A percentile compares a stretch with the other conserved stretches of the same genome.
Conservation (phyloP, 2,797 vertebrate species). For the Pangasius mekongensis region DNA sequence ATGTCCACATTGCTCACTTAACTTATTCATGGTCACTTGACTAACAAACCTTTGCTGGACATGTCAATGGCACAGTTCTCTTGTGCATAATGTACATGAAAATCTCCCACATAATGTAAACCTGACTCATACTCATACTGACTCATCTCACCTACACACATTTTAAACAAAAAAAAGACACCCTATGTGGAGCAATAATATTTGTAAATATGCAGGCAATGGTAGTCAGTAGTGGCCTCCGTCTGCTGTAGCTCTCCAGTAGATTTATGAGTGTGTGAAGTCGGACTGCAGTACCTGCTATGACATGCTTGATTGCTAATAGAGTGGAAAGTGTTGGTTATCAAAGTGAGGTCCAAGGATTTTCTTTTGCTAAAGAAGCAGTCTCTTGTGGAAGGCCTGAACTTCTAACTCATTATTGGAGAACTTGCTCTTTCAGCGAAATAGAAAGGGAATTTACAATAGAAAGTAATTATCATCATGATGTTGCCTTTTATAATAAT, state of each 20-base stretch:
- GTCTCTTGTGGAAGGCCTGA: background rate
- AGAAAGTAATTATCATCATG: slow-evolving; percentile 21
- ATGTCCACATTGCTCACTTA: slow-evolving; percentile 9
- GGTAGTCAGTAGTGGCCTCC: slow-evolving; percentile 34
- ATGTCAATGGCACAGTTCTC: background rate
- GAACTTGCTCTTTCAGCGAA: slow-evolving; percentile 9
- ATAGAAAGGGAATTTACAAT: background rate
- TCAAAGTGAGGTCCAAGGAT: slow-evolving; percentile 23
- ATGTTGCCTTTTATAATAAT: slow-evolving; percentile 1
- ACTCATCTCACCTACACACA: background rate
- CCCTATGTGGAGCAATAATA: background rate
- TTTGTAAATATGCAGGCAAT: slow-evolving; percentile 29
- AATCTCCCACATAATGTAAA: background rate
- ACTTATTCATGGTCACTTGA: slow-evolving; percentile 18
- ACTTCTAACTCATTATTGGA: slow-evolving; percentile 8
- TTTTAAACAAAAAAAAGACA: background rate
- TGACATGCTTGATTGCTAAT: slow-evolving; percentile 60
- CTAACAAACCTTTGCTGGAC: slow-evolving; percentile 9
- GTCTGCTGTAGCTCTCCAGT: slow-evolving; percentile 59
- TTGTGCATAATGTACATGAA: background rate
- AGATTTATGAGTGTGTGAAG: slow-evolving; percentile 68
- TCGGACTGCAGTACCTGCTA: slow-evolving; percentile 60
- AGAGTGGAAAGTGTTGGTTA: slow-evolving; percentile 35
- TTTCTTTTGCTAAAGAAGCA: slow-evolving; percentile 35
- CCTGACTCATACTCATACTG: background rate